phyloP scores from a whole-genome alignment of 2,113 vertebrate genomes.

The Crotalus helleri region DNA sequence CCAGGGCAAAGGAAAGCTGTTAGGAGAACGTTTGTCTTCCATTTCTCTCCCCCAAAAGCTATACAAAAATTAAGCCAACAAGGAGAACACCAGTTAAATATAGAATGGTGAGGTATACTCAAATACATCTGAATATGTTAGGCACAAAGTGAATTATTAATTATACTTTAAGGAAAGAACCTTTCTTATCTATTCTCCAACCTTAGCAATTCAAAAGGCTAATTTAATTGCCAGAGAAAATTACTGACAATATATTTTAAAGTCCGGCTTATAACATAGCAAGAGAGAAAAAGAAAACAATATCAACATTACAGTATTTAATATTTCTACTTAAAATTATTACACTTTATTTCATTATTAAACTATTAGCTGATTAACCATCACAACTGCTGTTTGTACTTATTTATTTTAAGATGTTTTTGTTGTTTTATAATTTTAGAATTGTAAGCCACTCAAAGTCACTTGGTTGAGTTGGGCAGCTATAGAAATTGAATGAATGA shows the following conservation, averaged over 20 bases:
- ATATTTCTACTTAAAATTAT: not conserved
- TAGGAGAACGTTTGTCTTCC: constrained; percentile 97
- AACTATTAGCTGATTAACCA: not conserved
- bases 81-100: constrained; percentile 7
- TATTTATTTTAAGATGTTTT: not conserved
- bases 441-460: not conserved
- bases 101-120: not conserved
- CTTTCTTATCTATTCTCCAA: not conserved
- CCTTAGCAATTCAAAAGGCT: not conserved
- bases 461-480: not conserved
- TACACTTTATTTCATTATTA: not conserved
- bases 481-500: not conserved
- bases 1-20: constrained; percentile 96
- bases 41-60: constrained; percentile 98
- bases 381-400: not conserved
- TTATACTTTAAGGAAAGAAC: not conserved
- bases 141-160: not conserved
- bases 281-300: not conserved
- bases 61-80: constrained; percentile 49
- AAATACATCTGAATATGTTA: constrained; percentile 4
- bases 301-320: not conserved
- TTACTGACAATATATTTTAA: not conserved
- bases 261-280: not conserved
- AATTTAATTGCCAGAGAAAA: not conserved
- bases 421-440: not conserved